These are phyloP conservation scores for Acronicta psi DNA, from an alignment of 2,888 invertebrate genomes.

Conservation along the genomic window DNA sequence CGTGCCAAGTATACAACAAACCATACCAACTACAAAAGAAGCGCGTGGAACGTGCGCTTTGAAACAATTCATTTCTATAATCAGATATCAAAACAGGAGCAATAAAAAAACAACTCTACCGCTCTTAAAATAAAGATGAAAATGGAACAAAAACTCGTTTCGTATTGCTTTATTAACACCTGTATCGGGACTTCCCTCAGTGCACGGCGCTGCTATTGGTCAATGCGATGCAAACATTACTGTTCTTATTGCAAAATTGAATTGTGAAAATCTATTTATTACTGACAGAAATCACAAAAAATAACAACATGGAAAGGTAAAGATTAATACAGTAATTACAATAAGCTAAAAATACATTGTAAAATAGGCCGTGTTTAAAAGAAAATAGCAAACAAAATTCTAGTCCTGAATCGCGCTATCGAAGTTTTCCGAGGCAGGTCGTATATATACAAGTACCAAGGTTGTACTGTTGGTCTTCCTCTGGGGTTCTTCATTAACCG, in stretches of 20 bases:
- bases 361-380: not conserved
- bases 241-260: not conserved
- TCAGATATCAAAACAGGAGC: no score
- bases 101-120: constrained; percentile 4
- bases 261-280: constrained; percentile 5
- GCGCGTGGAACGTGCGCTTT: no score
- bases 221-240: not conserved
- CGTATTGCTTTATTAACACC: not conserved
- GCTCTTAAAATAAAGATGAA: not conserved
- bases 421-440: constrained; percentile 8
- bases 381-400: not conserved
- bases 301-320: not conserved
- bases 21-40: no score
- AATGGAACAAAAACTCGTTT: not conserved
- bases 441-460: not conserved
- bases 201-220: constrained; percentile 20
- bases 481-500: constrained; percentile 27
- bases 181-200: constrained; percentile 15
- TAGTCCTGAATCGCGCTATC: constrained; percentile 20
- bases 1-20: no score
- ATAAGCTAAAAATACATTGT: not conserved
- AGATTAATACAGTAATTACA: not conserved
- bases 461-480: constrained; percentile 13
- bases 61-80: no score
- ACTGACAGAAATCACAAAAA: not conserved